Evolutionary conservation across 2,797 vertebrate species (phyloP).

Genomic region (Alca torda): DNA sequence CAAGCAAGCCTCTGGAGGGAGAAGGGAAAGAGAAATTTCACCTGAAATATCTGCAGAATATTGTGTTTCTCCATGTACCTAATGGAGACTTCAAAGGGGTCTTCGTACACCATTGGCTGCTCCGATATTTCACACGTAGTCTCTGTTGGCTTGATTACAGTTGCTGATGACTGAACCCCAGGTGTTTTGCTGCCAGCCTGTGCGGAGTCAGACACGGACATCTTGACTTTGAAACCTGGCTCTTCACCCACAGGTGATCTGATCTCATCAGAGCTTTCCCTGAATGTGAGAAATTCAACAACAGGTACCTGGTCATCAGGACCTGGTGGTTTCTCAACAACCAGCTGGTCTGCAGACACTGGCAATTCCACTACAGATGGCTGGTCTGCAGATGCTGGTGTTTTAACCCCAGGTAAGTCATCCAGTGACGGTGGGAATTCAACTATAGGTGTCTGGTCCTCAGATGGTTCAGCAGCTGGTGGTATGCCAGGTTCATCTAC

Average conservation of each 20-base stretch:
- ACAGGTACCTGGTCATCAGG: background rate
- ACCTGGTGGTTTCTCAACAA: background rate
- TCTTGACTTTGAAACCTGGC: background rate
- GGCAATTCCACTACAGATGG: background rate
- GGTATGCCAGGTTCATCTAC: background rate
- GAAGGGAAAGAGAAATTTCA: conserved; percentile 46
- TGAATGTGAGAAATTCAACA: background rate
- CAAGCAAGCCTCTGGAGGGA: background rate
- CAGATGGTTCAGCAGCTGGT: background rate
- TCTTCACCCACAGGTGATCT: background rate
- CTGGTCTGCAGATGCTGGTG: background rate
- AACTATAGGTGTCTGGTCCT: background rate
- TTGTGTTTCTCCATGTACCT: conserved; percentile 82
- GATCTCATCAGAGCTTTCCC: background rate
- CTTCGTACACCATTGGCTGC: conserved; percentile 63
- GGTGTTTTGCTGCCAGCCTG: background rate
- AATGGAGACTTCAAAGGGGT: conserved; percentile 77
- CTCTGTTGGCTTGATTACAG: background rate
- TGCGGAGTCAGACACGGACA: background rate
- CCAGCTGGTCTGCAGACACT: background rate
- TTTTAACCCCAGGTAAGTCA: background rate
- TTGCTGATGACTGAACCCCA: background rate
- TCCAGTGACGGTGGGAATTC: background rate
- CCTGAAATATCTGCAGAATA: conserved; percentile 84
- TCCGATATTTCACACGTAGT: background rate